phyloP scores from a whole-genome alignment of 2,797 vertebrate species.

The Gouania willdenowi region DNA sequence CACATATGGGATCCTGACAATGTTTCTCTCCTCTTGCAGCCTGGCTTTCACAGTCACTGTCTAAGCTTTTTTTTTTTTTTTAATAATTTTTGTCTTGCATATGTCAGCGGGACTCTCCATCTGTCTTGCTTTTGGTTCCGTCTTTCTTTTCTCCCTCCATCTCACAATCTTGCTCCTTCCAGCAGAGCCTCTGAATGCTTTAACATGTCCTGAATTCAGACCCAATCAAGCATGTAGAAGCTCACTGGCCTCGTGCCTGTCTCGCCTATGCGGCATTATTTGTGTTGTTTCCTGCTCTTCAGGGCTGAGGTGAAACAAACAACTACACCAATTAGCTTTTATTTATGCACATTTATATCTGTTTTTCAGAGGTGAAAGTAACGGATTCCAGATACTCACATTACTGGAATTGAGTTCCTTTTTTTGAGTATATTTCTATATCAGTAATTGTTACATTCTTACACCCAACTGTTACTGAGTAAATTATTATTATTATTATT shows the following conservation, averaged over 20 bases:
- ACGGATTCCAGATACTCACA: too few species aligned
- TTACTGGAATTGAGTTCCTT: too few species aligned
- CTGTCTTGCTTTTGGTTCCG: constrained; percentile 47
- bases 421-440: too few species aligned
- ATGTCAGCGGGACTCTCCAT: constrained; percentile 57
- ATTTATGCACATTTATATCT: too few species aligned
- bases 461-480: too few species aligned
- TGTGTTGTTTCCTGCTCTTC: constrained; percentile 5
- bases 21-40: constrained; percentile 30
- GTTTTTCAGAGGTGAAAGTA: background rate
- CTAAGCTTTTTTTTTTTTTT: constrained; percentile 32
- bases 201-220: constrained; percentile 48
- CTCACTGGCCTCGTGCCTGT: constrained; percentile 24
- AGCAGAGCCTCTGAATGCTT: constrained; percentile 32
- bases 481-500: too few species aligned
- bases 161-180: constrained; percentile 6
- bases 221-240: constrained; percentile 39
- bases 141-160: constrained; percentile 16
- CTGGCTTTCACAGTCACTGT: constrained; percentile 23
- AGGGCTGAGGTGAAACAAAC: background rate
- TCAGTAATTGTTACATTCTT: too few species aligned
- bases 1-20: constrained; percentile 40
- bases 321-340: background rate
- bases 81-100: constrained; percentile 39
- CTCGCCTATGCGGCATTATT: constrained; percentile 14